Base-by-base conservation (phyloP, 2,888 invertebrate genomes). In the Seladonia tumulorum region DNA sequence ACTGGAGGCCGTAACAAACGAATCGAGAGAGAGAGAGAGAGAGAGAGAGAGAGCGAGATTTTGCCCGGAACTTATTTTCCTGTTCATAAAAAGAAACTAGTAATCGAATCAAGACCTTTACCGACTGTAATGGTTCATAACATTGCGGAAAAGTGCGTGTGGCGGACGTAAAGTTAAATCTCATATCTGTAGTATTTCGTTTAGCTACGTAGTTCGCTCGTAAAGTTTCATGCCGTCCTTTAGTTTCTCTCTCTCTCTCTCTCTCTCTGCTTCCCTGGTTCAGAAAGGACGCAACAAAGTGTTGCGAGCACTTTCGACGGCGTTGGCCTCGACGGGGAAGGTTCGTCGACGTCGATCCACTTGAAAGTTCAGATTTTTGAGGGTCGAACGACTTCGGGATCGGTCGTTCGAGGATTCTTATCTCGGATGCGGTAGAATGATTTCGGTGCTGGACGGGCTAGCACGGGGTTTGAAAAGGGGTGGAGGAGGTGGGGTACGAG, bases 361-460 rank as follows among this genome's bases (percentile, higher is more conserved):
- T 92, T 87, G 89, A 90, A 85, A 86, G 85, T 90, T 89, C 89
- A 88, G 92, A 92, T 91, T 91, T 86, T 88, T 87, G 87, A 91
- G 89, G 88, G 88, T 85, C 85, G 90, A 89, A 86, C 88, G 90
- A 90, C 83, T 86, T 60, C 74, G 80, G 84, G 88, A 89, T 89
- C 88, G 87, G 83, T 88, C 90, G 88, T 90, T 90, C 90, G 87
- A 91, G 89, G 90, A 91, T 90, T 90, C 92, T 92, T 89, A 90
- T 91, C 90, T 86, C 79, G 86, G 89, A 92, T 88, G 89, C 87
- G 91, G 80, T 85, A 82, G 85, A 84, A 89, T 88, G 89, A 87
- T 87, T 85, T 84, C 85, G 83, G 75, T 70, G 86, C 82, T 78
- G 86, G 91, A 87, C 88, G 85, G 76, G 71, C 81, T 80, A 78